A percentile compares a stretch with the other conserved stretches of the same genome.
Evolutionary conservation across 2,113 vertebrate species (phyloP).

Genomic region (Porphyrio hochstetteri): DNA sequence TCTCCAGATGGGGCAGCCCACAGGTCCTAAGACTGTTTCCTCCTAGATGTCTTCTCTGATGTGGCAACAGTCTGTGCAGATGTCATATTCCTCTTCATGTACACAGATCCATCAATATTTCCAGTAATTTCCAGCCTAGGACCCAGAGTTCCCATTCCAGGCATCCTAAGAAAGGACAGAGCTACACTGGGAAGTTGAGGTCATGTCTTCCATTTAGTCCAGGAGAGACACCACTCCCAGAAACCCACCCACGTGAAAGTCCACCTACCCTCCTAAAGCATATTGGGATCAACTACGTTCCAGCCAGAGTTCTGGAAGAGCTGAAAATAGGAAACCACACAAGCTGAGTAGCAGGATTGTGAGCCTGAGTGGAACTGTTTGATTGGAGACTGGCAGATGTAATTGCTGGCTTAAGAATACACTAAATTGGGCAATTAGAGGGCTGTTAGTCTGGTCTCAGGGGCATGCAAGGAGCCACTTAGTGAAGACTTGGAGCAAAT

Average conservation of each 20-base stretch:
- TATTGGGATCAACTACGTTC: accelerated
- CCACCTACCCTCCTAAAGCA: background rate
- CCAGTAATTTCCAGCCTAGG: background rate
- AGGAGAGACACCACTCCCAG: background rate
- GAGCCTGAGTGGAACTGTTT: background rate
- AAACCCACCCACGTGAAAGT: background rate
- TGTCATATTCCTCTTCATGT: background rate
- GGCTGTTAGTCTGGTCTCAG: background rate
- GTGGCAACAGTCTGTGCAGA: background rate
- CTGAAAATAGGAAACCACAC: background rate
- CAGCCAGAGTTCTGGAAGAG: background rate
- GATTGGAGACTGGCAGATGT: background rate
- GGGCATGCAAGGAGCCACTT: background rate
- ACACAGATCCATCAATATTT: background rate
- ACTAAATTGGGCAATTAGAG: background rate
- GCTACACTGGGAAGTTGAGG: background rate
- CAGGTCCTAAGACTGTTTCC: background rate
- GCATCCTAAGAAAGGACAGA: background rate
- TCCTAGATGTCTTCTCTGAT: background rate
- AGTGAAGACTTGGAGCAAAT: background rate
- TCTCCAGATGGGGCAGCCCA: background rate
- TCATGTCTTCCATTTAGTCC: background rate
- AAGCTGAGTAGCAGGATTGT: background rate
- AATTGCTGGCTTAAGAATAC: background rate
- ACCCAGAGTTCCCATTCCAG: background rate